Base-by-base conservation (phyloP, 2,113 vertebrate species). In the Tapirus terrestris region DNA sequence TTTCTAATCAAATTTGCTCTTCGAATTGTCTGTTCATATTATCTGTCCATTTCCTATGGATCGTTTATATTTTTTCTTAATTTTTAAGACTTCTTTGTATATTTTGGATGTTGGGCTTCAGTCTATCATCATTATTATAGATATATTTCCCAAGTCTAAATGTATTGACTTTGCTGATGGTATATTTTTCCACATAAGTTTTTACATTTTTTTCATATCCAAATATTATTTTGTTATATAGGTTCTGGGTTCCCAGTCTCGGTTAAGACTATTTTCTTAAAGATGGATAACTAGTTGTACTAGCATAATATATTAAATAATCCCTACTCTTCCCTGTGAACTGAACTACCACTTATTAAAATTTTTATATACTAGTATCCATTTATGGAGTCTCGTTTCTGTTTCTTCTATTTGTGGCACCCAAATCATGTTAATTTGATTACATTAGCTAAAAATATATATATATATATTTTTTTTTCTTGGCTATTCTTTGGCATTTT, bases 1-100 rank as follows among this genome's bases (percentile, higher is more conserved):
- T 72, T 88, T 75, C 31, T 27, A 86, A 14, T 82, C 82, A 89
- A 70, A 90, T 94, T 93, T 90, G 12, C 11, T 91, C 36, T 81
- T 95, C 82, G 72, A 84, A 45, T 96, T 92, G 12, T 91, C 10
- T 96, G 27, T 93, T 89, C 8, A 68, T 75, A 82, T 61, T 43
- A 79, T 83, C 48, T 90, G 8, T 48, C 29, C 27, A 72, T 84
- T 91, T 84, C 31, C 56, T 88, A n/a, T 27, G 58, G 10, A 16
- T 60, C 70, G 3, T 72, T 96, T 82, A 67, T 82, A 53, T 93
- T 79, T 82, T 96, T 96, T 92, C 68, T 86, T 83, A 72, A 91
- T 86, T 80, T 91, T 14, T 88, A 91, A 91, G 31, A n/a, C 11
- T 8, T 79, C 29, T 85, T 86, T 68, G 11, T 61, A 33, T 94